Evolutionary conservation across 2,888 invertebrate species (phyloP), one percentile per base, ranked within the genome.

Genomic region (Drosophila colorata): DNA sequence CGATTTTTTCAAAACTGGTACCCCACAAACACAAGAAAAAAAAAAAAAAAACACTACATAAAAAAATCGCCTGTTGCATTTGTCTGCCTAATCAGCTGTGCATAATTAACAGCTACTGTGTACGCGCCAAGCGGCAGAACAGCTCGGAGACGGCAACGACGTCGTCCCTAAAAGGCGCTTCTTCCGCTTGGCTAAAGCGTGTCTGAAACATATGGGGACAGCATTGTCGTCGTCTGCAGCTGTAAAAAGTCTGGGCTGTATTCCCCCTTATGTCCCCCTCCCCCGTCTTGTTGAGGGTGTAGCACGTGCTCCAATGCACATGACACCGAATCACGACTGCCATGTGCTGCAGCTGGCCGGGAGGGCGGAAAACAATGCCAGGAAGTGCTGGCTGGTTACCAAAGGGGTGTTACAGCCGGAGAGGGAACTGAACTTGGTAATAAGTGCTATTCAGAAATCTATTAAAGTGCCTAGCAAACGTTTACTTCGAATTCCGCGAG

Each of bases 161-260:
- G 13, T 33, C 49, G 59, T 33, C 35, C 44, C 58, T 41, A 53
- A 59, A 40, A 52, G 59, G 58, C 49, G 64, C 69, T 77, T 88
- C 88, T 90, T 89, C 87, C 90, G 90, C 90, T 88, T 89, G 87
- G 89, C 87, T 89, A 87, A 87, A 88, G 87, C 85, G 87, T 88
- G 85, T 82, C 88, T 85, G 73, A 64, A 82, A 85, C 82, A 82
- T 87, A 82, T 82, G 82, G 82, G 88, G 82, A 63, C 20, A 37
- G 35, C 51, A 56, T 47, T 58, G 55, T 52, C 35, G 31, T 11
- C 23, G 43, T 40, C 28, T 61, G 65, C 76, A 88, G 86, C 88
- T 87, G 80, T 75, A 79, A 84, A 63, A 77, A 77, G 75, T 70
- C 74, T 85, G 85, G 85, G 69, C 73, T 67, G 73, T 56, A 82